These are phyloP conservation scores for Drosophila cognata DNA, from an alignment of 2,888 invertebrate genomes.

Conservation along the genomic window DNA sequence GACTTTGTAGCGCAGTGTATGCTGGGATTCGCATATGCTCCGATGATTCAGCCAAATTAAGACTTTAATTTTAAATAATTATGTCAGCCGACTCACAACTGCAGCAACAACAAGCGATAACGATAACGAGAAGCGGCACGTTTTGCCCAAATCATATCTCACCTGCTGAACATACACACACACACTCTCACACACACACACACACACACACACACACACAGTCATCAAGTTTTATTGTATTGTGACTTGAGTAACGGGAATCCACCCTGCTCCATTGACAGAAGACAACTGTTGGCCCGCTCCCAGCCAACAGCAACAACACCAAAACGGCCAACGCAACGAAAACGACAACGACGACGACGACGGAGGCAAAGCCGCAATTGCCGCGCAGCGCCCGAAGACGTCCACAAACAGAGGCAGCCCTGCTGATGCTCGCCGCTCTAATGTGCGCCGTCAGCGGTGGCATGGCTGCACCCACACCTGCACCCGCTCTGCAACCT, in stretches of 20 bases:
- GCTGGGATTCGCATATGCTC: constrained; percentile 29
- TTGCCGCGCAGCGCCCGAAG: constrained; percentile 35
- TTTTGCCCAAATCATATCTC: constrained; percentile 16
- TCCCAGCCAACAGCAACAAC: constrained; percentile 54
- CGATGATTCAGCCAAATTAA: constrained; percentile 69
- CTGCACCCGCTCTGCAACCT: background rate
- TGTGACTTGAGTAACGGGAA: constrained; percentile 36
- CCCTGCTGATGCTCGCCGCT: constrained; percentile 49
- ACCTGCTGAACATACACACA: background rate
- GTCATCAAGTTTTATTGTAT: background rate
- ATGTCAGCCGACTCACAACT: constrained; percentile 61
- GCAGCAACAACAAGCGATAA: constrained; percentile 40
- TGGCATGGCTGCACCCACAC: constrained; percentile 13
- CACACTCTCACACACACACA: background rate
- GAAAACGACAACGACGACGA: constrained; percentile 34
- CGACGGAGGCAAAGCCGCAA: constrained; percentile 39
- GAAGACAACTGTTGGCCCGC: constrained; percentile 78
- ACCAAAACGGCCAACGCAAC: constrained; percentile 79
- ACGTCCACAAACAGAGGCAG: constrained; percentile 32
- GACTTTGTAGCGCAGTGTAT: constrained; percentile 65
- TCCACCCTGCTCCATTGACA: constrained; percentile 30
- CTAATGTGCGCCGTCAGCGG: constrained; percentile 51
- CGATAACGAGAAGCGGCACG: constrained; percentile 47
- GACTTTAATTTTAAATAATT: constrained; percentile 73
- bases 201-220: background rate